phyloP scores from a whole-genome alignment of 2,888 invertebrate species.

The Apodemia zela region DNA sequence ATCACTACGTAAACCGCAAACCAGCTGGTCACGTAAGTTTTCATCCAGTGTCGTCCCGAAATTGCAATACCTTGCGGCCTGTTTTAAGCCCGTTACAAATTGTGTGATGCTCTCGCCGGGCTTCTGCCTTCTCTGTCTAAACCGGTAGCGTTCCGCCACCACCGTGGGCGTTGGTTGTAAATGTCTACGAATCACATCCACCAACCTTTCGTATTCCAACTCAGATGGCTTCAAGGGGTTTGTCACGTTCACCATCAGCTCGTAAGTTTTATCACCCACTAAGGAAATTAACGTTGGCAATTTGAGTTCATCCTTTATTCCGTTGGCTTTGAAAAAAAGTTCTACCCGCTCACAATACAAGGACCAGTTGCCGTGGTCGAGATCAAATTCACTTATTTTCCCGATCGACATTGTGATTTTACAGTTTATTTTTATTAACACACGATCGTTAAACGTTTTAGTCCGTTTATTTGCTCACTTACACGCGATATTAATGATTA shows the following conservation, averaged over 20 bases:
- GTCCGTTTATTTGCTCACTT: too few species aligned
- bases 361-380: not conserved
- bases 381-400: not conserved
- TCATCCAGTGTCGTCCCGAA: not conserved
- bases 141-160: slow-evolving; percentile 23
- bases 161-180: slow-evolving; percentile 23
- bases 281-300: not conserved
- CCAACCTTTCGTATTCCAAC: not conserved
- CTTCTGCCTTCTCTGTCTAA: slow-evolving; percentile 21
- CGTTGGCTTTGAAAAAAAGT: slow-evolving; percentile 8
- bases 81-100: slow-evolving; percentile 22
- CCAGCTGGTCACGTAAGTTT: not conserved
- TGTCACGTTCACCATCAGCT: not conserved
- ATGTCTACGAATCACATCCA: not conserved
- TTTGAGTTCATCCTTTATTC: not conserved
- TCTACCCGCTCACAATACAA: not conserved
- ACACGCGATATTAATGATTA: too few species aligned
- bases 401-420: not conserved
- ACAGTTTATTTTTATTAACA: too few species aligned
- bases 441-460: too few species aligned
- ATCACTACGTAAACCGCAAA: slow-evolving; percentile 27
- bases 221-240: not conserved
- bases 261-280: not conserved
- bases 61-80: slow-evolving; percentile 20
- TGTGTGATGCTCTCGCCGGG: slow-evolving; percentile 15